Conservation (phyloP, 92 coral and sea anemone species). For the Blastomussa wellsi region DNA sequence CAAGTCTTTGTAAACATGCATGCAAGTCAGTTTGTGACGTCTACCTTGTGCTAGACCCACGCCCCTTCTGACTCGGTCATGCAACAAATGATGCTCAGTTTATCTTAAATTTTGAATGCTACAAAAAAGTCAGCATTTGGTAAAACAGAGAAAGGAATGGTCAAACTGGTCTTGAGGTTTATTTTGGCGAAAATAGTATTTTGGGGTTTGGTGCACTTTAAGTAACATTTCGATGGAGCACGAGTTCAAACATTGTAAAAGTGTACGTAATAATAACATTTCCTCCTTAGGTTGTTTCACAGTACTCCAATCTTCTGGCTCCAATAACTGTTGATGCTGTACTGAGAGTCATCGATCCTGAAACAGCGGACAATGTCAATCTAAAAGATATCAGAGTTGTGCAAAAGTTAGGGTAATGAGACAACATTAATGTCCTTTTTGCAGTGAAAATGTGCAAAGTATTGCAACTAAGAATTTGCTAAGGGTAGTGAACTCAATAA, state of each 20-base stretch:
- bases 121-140: no score
- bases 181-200: no score
- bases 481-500: no score
- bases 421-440: not conserved
- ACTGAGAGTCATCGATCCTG: constrained; percentile 90
- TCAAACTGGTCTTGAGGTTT: no score
- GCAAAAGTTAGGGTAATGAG: constrained; percentile 85
- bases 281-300: constrained; percentile 87
- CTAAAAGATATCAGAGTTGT: constrained; percentile 88
- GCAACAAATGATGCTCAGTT: no score
- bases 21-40: no score
- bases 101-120: no score
- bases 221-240: not conserved
- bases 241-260: not conserved
- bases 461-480: not conserved
- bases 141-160: no score
- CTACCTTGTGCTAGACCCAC: no score
- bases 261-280: not conserved
- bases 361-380: constrained; percentile 86
- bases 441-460: not conserved
- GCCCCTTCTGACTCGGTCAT: no score
- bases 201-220: no score
- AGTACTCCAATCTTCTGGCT: constrained; percentile 87
- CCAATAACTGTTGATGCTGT: constrained; percentile 99
- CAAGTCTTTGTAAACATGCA: no score